Base-by-base conservation (phyloP, 2,113 vertebrate species). In the Aegotheles bennettii region DNA sequence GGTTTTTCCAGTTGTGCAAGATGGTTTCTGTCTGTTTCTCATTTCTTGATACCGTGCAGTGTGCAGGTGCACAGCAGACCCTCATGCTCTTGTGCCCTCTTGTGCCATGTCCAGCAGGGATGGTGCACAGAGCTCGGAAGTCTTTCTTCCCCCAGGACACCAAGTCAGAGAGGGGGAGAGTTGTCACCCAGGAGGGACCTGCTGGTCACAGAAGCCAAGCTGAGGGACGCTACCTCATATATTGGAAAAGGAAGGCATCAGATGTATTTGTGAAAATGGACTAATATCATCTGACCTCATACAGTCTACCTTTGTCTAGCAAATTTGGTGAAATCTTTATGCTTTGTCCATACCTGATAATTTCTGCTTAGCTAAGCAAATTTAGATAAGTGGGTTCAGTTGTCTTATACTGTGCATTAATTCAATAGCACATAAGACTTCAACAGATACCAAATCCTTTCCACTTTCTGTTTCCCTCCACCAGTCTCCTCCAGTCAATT, bases 41-140 rank as follows among this genome's bases (percentile, higher is more conserved):
- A 47, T 16, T 38, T 38, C 20, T 48, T 0, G 0, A 6, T 56
- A 42, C 31, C 14, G 24, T 13, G 33, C 5, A 17, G n/a, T 0
- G 0, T 35, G 12, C 25, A 91, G 10, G 28, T 42, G 24, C 25
- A 13, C 0, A 4, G 53, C 29, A 83, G 20, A 56, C 7, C 9
- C 11, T 54, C 0, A 1, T n/a, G 26, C 11, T 61, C 16, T 50
- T 26, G 4, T 4, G 7, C 24, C 6, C 40, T 36, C 9, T 11
- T 56, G 14, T 68, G 18, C 13, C 5, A 5, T 40, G n/a, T 17
- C 11, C 14, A 42, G 38, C 28, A 78, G 29, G 6, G 45, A 73
- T 18, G 29, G 7, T 2, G 5, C 35, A 38, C 5, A 40, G 7
- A 31, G 11, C 33, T 18, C 1, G 1, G 43, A 63, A 11, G 4